Conservation (phyloP, 2,113 vertebrate genomes). For the Rhinolophus ferrumequinum region DNA sequence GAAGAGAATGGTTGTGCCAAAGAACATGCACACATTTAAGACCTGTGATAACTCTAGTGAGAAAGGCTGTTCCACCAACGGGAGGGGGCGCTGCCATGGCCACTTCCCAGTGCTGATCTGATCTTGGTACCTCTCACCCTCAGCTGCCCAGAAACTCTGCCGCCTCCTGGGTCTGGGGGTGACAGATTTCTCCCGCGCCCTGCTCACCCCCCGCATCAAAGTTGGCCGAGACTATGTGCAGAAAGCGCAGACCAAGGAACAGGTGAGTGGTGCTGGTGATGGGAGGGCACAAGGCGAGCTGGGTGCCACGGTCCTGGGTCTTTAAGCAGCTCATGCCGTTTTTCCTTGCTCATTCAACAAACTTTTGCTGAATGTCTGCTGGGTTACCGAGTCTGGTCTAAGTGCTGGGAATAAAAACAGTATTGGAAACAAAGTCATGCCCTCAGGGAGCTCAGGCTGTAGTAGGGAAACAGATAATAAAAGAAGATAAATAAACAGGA, state of each 20-base stretch:
- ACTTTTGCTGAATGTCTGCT: not conserved
- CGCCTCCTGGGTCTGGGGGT: slow-evolving; percentile 94
- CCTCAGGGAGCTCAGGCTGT: not conserved
- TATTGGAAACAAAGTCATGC: not conserved
- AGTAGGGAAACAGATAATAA: not conserved
- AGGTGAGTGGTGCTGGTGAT: slow-evolving; percentile 79
- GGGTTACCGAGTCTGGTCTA: fast-evolving
- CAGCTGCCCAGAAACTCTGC: slow-evolving; percentile 93
- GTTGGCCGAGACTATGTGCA: slow-evolving; percentile 95
- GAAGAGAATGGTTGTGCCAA: not conserved
- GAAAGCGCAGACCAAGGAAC: slow-evolving; percentile 95
- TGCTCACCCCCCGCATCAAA: slow-evolving; percentile 94
- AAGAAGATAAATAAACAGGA: not conserved
- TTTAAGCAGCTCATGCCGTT: not conserved
- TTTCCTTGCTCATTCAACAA: not conserved
- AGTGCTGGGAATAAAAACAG: not conserved
- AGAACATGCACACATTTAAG: fast-evolving
- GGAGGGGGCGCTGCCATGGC: fast-evolving
- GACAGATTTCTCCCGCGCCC: slow-evolving; percentile 93
- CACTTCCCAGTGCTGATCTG: fast-evolving
- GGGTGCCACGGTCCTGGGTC: not conserved
- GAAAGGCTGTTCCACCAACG: fast-evolving
- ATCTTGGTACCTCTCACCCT: not conserved
- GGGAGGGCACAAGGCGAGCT: fast-evolving
- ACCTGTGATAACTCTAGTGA: fast-evolving